Percentiles rank a stretch among this genome's conserved stretches.
These are phyloP conservation scores for Notamacropus eugenii DNA, from an alignment of 2,797 vertebrate genomes.

Conservation along the genomic window DNA sequence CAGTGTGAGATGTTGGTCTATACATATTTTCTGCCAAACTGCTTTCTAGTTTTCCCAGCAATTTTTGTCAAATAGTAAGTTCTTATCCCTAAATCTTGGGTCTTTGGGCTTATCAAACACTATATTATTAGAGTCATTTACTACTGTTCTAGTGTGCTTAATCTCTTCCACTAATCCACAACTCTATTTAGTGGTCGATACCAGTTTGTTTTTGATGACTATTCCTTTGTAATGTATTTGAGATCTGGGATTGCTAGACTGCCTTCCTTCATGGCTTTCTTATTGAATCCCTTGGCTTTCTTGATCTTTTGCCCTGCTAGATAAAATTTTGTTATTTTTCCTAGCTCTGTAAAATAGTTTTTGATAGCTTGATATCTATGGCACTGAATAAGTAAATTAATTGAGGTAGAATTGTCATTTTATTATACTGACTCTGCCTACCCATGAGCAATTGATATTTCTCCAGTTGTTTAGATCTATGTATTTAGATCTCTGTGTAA, in stretches of 20 bases:
- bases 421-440: neutral
- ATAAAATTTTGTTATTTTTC: neutral
- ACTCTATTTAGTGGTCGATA: neutral
- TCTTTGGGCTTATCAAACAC: neutral
- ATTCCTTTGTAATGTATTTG: neutral
- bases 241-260: neutral
- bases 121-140: neutral
- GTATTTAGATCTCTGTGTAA: neutral
- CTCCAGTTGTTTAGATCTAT: neutral
- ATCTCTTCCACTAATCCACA: neutral
- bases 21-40: neutral
- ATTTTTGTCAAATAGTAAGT: neutral
- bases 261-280: neutral
- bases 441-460: neutral
- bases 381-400: neutral
- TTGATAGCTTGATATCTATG: neutral
- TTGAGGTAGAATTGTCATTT: neutral
- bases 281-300: neutral
- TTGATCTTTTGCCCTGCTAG: neutral
- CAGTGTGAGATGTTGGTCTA: neutral
- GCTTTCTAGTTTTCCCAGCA: neutral
- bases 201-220: neutral
- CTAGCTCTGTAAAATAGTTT: neutral
- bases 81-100: neutral
- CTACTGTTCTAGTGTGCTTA: neutral